phyloP scores from a whole-genome alignment of 2,113 vertebrate species.

The Tiliqua scincoides region DNA sequence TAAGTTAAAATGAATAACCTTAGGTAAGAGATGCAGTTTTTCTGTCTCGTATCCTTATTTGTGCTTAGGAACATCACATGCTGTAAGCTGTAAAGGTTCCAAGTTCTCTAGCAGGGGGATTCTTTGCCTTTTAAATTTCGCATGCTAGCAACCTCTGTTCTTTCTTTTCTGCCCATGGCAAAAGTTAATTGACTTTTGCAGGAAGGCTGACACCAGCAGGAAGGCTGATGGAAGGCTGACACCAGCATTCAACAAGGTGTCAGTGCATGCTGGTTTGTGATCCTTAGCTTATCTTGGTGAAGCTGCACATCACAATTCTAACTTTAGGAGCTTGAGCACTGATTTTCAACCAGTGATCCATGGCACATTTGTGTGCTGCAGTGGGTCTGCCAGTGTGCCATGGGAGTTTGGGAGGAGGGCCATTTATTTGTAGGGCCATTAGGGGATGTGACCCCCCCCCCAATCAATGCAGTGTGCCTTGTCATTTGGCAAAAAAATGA shows the following conservation, averaged over 20 bases:
- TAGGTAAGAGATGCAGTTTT: background rate
- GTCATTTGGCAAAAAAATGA: too few relatives aligned
- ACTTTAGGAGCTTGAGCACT: too few relatives aligned
- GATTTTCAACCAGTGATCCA: too few relatives aligned
- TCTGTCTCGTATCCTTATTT: background rate
- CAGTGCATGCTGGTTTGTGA: background rate
- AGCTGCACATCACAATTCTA: too few relatives aligned
- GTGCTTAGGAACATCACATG: background rate
- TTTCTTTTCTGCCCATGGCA: background rate
- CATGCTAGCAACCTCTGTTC: background rate
- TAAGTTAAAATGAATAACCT: background rate
- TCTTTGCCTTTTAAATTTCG: background rate
- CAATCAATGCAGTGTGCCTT: too few relatives aligned
- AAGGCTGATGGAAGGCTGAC: too few relatives aligned
- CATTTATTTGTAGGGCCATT: too few relatives aligned
- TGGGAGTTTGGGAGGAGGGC: too few relatives aligned
- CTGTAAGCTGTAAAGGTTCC: background rate
- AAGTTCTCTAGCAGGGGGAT: background rate
- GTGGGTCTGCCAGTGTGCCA: too few relatives aligned
- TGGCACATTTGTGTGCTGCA: too few relatives aligned
- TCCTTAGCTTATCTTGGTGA: too few relatives aligned
- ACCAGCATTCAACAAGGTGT: background rate
- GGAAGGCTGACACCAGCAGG: background rate
- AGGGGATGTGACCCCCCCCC: too few relatives aligned
- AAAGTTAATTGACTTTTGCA: background rate